A percentile compares a stretch with the other conserved stretches of the same genome.
Conservation (phyloP, 1,140 invertebrate genomes). For the Melanaphis sacchari region DNA sequence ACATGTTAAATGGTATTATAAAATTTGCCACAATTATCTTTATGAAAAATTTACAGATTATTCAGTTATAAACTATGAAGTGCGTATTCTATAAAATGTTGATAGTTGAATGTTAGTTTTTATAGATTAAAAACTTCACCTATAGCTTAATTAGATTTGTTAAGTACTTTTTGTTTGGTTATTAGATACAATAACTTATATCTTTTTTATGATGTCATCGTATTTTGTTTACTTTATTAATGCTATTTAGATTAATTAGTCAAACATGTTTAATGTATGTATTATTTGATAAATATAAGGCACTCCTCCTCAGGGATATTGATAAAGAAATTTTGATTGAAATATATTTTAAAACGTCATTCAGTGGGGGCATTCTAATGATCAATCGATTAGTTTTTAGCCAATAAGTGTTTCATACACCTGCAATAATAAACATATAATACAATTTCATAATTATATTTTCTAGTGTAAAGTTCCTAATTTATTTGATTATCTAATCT, state of each 20-base stretch:
- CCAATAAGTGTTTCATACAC: conserved; percentile 42
- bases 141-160: not conserved
- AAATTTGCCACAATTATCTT: not conserved
- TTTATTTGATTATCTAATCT: conserved; percentile 30
- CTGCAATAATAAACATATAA: conserved; percentile 37
- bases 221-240: conserved; percentile 25
- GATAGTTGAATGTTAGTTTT: conserved; percentile 24
- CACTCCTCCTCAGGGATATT: conserved; percentile 21
- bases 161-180: conserved; percentile 15
- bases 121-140: not conserved
- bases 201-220: conserved; percentile 8
- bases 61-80: not conserved
- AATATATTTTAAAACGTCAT: conserved; percentile 16
- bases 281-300: conserved; percentile 19
- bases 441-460: conserved; percentile 38
- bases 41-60: not conserved
- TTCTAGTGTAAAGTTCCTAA: conserved; percentile 31
- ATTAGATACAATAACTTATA: not conserved
- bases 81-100: not conserved
- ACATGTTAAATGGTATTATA: not conserved
- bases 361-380: conserved; percentile 44
- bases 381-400: conserved; percentile 51
- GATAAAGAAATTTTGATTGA: conserved; percentile 42
- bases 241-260: conserved; percentile 36
- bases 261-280: conserved; percentile 21